phyloP scores from a whole-genome alignment of 1,140 invertebrate species.

The Brachystomella parvula region DNA sequence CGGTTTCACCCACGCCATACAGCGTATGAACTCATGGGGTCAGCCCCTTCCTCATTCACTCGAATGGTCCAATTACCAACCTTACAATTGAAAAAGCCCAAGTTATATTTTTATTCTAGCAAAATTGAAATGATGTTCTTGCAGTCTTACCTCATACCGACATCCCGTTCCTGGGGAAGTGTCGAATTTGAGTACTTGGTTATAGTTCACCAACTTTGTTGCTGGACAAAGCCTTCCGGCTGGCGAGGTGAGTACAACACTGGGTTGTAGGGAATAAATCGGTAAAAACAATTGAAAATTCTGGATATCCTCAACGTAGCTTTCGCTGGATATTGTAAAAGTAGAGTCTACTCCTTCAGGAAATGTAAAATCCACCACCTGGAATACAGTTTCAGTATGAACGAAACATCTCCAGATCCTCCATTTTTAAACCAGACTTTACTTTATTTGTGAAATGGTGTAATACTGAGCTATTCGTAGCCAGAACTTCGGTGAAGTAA shows the following conservation, averaged over 20 bases:
- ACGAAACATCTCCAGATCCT: background rate
- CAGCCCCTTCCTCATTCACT: background rate
- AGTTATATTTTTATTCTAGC: no score
- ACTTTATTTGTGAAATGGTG: background rate
- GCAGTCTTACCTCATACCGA: background rate
- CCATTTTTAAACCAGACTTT: background rate
- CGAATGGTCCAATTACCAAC: background rate
- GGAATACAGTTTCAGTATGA: background rate
- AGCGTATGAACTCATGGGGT: background rate
- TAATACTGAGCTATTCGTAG: background rate
- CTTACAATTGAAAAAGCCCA: background rate
- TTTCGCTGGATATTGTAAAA: background rate
- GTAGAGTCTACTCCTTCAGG: background rate
- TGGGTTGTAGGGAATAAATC: background rate
- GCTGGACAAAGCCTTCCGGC: background rate
- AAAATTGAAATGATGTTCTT: no score
- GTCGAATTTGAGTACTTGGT: background rate
- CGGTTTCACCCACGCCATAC: background rate
- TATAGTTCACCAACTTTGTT: background rate
- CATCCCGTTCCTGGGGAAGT: background rate
- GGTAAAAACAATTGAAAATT: slow-evolving; percentile 8
- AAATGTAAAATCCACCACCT: slow-evolving; percentile 5
- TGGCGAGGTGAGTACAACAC: background rate
- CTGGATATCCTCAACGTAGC: background rate
- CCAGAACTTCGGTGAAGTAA: slow-evolving; percentile 21